These are phyloP conservation scores for Oreonectes daqikongensis DNA, from an alignment of 2,797 vertebrate species.

Conservation along the genomic window DNA sequence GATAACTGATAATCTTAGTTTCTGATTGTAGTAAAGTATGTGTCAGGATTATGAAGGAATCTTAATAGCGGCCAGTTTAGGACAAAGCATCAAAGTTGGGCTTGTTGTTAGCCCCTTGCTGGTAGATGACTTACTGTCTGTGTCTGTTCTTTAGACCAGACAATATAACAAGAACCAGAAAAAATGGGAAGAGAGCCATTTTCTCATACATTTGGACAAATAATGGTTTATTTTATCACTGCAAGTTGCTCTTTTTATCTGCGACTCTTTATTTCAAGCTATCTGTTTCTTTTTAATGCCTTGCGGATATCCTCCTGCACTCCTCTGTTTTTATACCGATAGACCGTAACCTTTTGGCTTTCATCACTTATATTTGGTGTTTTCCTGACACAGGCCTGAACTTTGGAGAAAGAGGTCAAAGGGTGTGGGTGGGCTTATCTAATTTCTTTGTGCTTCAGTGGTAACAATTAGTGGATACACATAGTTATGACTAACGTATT, in stretches of 20 bases:
- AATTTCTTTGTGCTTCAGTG: slow-evolving; percentile 63
- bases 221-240: slow-evolving; percentile 26
- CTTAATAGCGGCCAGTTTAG: too few relatives aligned
- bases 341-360: slow-evolving; percentile 44
- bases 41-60: too few relatives aligned
- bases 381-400: slow-evolving; percentile 58
- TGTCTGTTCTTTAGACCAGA: slow-evolving; percentile 25
- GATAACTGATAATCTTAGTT: neutral
- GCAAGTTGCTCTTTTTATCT: slow-evolving; percentile 28
- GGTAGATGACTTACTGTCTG: neutral
- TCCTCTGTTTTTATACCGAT: slow-evolving; percentile 57
- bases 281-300: slow-evolving; percentile 47
- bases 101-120: neutral
- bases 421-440: slow-evolving; percentile 51
- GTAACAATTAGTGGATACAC: slow-evolving; percentile 67
- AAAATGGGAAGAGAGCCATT: slow-evolving; percentile 29
- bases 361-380: slow-evolving; percentile 56
- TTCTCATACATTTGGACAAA: slow-evolving; percentile 40
- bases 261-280: slow-evolving; percentile 31
- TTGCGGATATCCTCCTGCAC: slow-evolving; percentile 37
- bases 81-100: too few relatives aligned
- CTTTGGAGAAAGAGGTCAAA: slow-evolving; percentile 47
- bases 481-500: slow-evolving; percentile 53
- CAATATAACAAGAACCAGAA: slow-evolving; percentile 11
- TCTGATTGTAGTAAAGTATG: neutral